Base-by-base conservation (phyloP, 2,888 invertebrate genomes). In the Drosophila merina region DNA sequence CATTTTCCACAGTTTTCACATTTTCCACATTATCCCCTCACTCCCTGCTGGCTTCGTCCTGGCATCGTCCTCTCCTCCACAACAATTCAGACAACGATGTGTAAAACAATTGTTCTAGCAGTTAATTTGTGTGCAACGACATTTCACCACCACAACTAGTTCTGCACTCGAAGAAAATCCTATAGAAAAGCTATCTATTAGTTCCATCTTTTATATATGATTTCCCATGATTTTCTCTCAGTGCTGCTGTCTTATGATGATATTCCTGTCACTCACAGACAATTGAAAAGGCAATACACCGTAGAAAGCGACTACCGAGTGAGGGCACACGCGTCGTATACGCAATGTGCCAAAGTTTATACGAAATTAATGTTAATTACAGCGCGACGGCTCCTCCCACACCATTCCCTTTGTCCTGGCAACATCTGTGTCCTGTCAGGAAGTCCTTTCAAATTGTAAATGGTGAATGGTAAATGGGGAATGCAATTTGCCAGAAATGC, bases 301-400 rank as follows among this genome's bases (percentile, higher is more conserved):
- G 20, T 20, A 20, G 1, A 20, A 20, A 20, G 20, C 20, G 20
- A 20, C 20, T 20, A 20, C 20, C 20, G 20, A 20, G 20, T 20
- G 20, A 20, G 20, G 33, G 3, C 48, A 50, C 36, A 66, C 63
- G 51, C 48, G 31, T 58, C 80, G 77, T 70, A 75, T 66, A 72
- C 75, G 71, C 69, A 77, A 75, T 73, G 56, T 75, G 67, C 64
- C 58, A 67, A 75, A 66, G 80, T 77, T 83, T 73, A 77, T 71
- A 77, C 63, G 66, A 79, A 75, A 68, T 80, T 86, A 54, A 84
- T 70, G 75, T 75, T 80, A 73, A 86, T 81, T 83, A 73, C 71
- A 54, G 57, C 58, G 64, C 72, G 47, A 72, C 33, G n/a, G 0
- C 4, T 4, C 28, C 33, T 33, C 9, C 10, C 9, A 10, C 31